Evolutionary conservation across 2,797 vertebrate species (phyloP).

Genomic region (Emys orbicularis): DNA sequence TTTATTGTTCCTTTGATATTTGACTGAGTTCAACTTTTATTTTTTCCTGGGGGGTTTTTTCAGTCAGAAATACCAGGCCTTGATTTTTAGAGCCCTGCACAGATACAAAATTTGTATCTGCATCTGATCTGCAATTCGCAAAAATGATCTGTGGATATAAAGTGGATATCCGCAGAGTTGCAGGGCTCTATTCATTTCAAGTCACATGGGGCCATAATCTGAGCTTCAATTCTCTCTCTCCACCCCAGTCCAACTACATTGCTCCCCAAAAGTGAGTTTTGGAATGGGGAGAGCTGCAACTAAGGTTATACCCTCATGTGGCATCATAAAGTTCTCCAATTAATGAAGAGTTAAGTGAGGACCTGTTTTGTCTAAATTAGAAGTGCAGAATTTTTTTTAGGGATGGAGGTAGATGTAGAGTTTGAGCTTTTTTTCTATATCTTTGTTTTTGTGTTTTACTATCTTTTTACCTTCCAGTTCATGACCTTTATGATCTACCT

Average conservation of each 20-base stretch:
- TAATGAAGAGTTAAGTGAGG: neutral
- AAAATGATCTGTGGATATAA: too few species aligned
- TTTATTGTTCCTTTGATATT: neutral
- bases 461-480: neutral
- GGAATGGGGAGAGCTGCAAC: neutral
- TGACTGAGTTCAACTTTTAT: neutral
- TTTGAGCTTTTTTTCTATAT: neutral
- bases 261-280: neutral
- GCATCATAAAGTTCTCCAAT: neutral
- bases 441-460: neutral
- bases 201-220: neutral
- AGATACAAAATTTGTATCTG: too few species aligned
- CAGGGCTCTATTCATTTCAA: too few species aligned
- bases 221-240: neutral
- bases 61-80: neutral
- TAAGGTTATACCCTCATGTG: neutral
- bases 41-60: neutral
- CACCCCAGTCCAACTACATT: neutral
- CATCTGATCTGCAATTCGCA: too few species aligned
- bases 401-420: neutral
- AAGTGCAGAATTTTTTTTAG: neutral
- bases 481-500: neutral
- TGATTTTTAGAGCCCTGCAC: neutral
- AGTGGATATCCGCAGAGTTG: too few species aligned
- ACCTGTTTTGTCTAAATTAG: neutral